Evolutionary conservation across 2,888 invertebrate species (phyloP).

Genomic region (Odontomyia ornata): DNA sequence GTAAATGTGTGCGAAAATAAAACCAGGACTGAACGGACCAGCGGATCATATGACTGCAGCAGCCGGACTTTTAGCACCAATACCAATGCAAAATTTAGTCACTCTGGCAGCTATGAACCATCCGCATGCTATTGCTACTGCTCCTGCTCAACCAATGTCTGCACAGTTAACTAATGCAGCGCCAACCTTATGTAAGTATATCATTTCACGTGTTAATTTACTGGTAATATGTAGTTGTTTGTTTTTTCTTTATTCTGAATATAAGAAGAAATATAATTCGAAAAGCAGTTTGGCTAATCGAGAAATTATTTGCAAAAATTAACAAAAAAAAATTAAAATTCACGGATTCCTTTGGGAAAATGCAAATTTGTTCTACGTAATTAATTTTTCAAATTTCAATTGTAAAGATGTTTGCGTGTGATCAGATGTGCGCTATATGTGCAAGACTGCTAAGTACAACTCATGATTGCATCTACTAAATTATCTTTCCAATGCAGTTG

Average conservation of each 20-base stretch:
- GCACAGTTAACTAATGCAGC: conserved; percentile 57
- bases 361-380: too few species aligned
- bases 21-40: conserved; percentile 65
- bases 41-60: conserved; percentile 64
- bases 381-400: too few species aligned
- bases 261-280: too few species aligned
- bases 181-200: conserved; percentile 65
- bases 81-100: conserved; percentile 91
- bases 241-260: background rate
- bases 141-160: conserved; percentile 52
- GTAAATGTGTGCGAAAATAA: conserved; percentile 8
- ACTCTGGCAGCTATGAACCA: conserved; percentile 71
- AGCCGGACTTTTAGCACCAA: conserved; percentile 72
- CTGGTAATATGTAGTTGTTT: background rate
- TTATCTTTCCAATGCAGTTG: too few species aligned
- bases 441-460: too few species aligned
- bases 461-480: too few species aligned
- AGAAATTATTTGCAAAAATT: too few species aligned
- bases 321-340: too few species aligned
- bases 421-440: too few species aligned
- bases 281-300: too few species aligned
- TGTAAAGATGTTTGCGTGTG: too few species aligned
- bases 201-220: background rate
- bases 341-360: too few species aligned
- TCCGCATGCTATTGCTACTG: conserved; percentile 51